Conservation (phyloP, 1,140 invertebrate genomes). For the Heliconius congener region DNA sequence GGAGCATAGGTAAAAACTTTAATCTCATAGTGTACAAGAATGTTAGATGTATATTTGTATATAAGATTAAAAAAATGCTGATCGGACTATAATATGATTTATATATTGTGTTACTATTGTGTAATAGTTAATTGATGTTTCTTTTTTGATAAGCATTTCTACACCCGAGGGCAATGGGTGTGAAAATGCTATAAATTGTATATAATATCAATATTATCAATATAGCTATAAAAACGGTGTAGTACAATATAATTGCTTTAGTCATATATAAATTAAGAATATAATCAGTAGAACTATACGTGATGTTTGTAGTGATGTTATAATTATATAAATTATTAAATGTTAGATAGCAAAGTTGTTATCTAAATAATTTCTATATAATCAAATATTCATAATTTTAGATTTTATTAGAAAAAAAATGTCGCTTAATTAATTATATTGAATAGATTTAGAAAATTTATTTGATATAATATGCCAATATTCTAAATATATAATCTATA, state of each 20-base stretch:
- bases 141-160: conserved; percentile 52
- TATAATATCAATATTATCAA: neutral
- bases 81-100: conserved; percentile 65
- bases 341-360: neutral
- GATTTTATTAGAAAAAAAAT: neutral
- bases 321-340: neutral
- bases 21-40: conserved; percentile 32
- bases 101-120: neutral
- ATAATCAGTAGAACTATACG: neutral
- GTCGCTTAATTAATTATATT: neutral
- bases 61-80: conserved; percentile 58
- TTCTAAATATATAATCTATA: neutral
- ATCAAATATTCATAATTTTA: neutral
- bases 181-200: conserved; percentile 47
- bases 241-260: neutral
- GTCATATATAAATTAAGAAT: neutral
- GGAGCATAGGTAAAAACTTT: conserved; percentile 34
- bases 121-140: neutral
- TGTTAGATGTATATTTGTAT: conserved; percentile 36
- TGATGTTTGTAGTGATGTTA: neutral
- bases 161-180: conserved; percentile 72
- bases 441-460: neutral
- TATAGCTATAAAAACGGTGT: neutral
- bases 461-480: neutral
- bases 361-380: neutral